Conservation (phyloP, 2,113 vertebrate species). For the Tupaia tana region DNA sequence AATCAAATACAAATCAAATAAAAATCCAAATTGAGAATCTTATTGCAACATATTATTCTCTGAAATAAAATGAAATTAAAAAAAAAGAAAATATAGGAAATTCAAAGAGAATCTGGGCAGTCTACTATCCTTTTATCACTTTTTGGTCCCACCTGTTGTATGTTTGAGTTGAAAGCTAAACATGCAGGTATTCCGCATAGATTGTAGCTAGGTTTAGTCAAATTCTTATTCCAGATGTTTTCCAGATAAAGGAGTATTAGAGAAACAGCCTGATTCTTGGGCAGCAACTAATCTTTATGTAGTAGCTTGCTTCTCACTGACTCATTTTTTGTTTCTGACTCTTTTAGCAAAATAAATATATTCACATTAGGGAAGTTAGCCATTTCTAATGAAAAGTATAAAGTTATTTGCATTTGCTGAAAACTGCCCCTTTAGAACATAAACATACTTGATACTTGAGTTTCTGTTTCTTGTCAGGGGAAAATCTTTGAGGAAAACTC, state of each 20-base stretch:
- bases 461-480: constrained; percentile 10
- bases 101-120: not conserved
- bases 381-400: not conserved
- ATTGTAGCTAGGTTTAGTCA: not conserved
- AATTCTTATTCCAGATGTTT: not conserved
- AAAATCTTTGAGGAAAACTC: not conserved
- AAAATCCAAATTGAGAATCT: too few species aligned
- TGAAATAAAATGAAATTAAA: too few species aligned
- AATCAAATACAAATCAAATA: too few species aligned
- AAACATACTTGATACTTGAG: not conserved
- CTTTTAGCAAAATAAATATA: not conserved
- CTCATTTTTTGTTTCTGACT: not conserved
- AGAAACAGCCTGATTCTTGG: not conserved
- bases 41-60: too few species aligned
- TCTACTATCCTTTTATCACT: not conserved
- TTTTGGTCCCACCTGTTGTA: not conserved
- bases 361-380: not conserved
- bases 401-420: constrained; percentile 7
- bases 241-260: not conserved
- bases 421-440: not conserved
- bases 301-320: not conserved
- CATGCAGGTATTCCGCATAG: not conserved
- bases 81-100: not conserved
- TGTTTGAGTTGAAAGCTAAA: not conserved
- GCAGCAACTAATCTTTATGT: not conserved